Evolutionary conservation across 2,888 invertebrate genomes (phyloP).

Genomic region (Hypsopygia costalis): DNA sequence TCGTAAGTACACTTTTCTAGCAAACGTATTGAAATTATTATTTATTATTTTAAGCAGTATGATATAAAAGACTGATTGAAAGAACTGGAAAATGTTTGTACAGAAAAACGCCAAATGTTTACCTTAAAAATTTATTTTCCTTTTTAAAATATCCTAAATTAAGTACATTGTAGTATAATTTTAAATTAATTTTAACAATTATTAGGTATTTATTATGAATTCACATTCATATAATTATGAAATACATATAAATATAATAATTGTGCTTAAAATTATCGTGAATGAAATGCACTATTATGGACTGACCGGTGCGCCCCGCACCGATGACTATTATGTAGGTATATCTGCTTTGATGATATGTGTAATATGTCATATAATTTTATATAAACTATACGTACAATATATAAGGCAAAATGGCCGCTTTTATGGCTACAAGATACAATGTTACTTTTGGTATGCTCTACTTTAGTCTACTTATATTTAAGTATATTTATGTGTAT

Average conservation of each 20-base stretch:
- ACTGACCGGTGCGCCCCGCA: slow-evolving; percentile 48
- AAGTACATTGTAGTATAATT: slow-evolving; percentile 71
- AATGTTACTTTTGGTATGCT: slow-evolving; percentile 56
- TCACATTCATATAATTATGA: slow-evolving; percentile 48
- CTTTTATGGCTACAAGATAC: slow-evolving; percentile 64
- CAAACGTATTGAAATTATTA: too few species aligned
- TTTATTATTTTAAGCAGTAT: too few species aligned
- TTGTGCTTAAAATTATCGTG: slow-evolving; percentile 73
- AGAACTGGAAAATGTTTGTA: too few species aligned
- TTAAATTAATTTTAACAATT: slow-evolving; percentile 73
- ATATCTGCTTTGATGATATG: slow-evolving; percentile 47
- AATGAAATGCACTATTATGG: slow-evolving; percentile 76
- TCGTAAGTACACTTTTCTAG: too few species aligned
- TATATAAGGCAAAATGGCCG: slow-evolving; percentile 74
- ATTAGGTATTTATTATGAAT: slow-evolving; percentile 73
- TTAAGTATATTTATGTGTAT: slow-evolving; percentile 53
- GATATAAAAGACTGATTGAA: too few species aligned
- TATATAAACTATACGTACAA: slow-evolving; percentile 39
- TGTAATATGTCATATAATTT: slow-evolving; percentile 41
- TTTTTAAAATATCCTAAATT: slow-evolving; percentile 71
- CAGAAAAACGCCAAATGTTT: slow-evolving; percentile 40
- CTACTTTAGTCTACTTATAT: slow-evolving; percentile 61
- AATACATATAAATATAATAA: slow-evolving; percentile 56
- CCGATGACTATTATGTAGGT: slow-evolving; percentile 23
- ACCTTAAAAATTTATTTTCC: slow-evolving; percentile 74